These are phyloP conservation scores for Clarias gariepinus DNA, from an alignment of 2,113 vertebrate species.

Conservation along the genomic window DNA sequence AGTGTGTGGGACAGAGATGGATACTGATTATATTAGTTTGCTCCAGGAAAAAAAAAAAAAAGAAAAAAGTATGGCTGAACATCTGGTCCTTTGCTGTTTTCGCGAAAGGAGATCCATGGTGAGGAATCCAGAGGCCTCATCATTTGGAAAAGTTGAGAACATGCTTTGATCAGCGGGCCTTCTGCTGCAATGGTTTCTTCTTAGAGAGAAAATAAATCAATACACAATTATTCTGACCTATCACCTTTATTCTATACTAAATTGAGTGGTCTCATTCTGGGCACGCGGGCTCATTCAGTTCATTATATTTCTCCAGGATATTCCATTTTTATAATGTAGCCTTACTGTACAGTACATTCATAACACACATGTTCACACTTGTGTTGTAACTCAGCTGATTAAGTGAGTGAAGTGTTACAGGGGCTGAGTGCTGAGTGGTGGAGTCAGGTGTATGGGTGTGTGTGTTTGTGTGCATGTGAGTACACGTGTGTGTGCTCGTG, in stretches of 20 bases:
- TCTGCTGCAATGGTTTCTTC: too few relatives aligned
- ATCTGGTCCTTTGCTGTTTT: conserved; percentile 55
- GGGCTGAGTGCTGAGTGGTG: background rate
- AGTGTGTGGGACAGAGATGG: background rate
- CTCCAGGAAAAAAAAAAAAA: background rate
- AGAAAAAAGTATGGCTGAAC: conserved; percentile 30
- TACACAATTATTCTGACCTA: background rate
- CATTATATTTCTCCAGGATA: background rate
- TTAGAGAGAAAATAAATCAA: background rate
- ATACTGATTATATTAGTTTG: conserved; percentile 17
- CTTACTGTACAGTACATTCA: background rate
- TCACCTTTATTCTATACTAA: background rate
- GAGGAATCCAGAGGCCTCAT: conserved; percentile 51
- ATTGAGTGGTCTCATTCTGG: background rate
- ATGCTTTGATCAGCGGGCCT: conserved; percentile 25
- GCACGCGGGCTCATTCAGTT: background rate
- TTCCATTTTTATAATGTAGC: background rate
- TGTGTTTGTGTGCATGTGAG: background rate
- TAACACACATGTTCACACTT: background rate
- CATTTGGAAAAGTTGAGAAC: conserved; percentile 51
- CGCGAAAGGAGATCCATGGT: conserved; percentile 39
- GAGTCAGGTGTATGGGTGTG: background rate
- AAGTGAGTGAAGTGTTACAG: background rate
- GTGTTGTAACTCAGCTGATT: background rate
- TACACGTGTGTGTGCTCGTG: background rate